Evolutionary conservation across 2,888 invertebrate species (phyloP).

Genomic region (Schrankia costaestrigalis): DNA sequence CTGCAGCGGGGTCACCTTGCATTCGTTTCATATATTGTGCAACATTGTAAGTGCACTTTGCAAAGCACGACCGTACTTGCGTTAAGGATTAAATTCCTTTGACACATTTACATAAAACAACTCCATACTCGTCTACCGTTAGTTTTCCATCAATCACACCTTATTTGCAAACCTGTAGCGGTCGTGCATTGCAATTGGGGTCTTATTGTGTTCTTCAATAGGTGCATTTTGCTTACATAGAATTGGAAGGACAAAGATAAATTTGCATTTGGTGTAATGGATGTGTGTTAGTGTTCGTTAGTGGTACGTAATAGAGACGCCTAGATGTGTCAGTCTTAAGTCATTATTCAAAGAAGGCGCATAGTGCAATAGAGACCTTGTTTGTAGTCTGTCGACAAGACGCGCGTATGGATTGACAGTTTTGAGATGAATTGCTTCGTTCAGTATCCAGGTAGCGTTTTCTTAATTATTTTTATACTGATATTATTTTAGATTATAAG

Average conservation of each 20-base stretch:
- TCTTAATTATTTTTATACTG: conserved; percentile 7
- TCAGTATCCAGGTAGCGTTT: conserved; percentile 55
- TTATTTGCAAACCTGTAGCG: conserved; percentile 42
- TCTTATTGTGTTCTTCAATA: conserved; percentile 40
- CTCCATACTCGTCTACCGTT: conserved; percentile 47
- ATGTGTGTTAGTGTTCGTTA: conserved; percentile 34
- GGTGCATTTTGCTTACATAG: conserved; percentile 32
- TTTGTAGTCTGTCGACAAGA: conserved; percentile 64
- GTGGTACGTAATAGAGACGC: conserved; percentile 42
- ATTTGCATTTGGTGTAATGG: conserved; percentile 35
- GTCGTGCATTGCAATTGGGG: conserved; percentile 35
- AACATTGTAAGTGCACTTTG: conserved; percentile 31
- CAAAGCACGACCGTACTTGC: conserved; percentile 21
- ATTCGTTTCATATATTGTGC: conserved; percentile 42
- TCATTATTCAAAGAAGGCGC: conserved; percentile 37
- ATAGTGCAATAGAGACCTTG: conserved; percentile 68
- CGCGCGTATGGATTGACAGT: conserved; percentile 64
- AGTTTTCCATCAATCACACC: conserved; percentile 57
- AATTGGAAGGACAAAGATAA: conserved; percentile 30
- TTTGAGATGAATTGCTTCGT: conserved; percentile 62
- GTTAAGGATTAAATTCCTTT: conserved; percentile 46
- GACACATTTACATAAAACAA: conserved; percentile 38
- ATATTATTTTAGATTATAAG: background rate
- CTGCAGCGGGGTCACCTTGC: conserved; percentile 59
- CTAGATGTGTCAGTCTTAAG: conserved; percentile 28